Evolutionary conservation across 2,113 vertebrate genomes (phyloP), one percentile per base, ranked within the genome.

Genomic region (Rhizomys pruinosus): DNA sequence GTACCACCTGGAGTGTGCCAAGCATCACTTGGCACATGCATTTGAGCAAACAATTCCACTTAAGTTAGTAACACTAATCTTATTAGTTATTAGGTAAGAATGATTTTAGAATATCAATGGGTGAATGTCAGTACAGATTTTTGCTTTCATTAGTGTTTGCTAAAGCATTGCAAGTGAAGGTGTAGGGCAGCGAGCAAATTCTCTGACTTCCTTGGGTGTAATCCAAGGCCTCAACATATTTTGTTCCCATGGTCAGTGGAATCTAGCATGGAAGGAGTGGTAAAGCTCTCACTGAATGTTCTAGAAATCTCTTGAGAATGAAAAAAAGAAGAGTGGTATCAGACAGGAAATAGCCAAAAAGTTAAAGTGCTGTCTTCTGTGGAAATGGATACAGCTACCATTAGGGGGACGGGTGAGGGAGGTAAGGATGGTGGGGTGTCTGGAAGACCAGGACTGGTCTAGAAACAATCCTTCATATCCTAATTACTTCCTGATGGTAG

Each of bases 401-500:
- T 82, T 59, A 23, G 29, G 17, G 76, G n/a, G 52, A 32, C 47
- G 44, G 13, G n/a, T 55, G 63, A 19, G 12, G 10, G 23, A 20
- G 4, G 0, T 1, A 0, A 23, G 3, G 2, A n/a, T 2, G 22
- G 57, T 22, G 27, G 64, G 64, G 61, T n/a, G 44, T 73, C 29
- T 73, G 25, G 10, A 57, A 44, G 68, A 93, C 5, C 3, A 44
- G 71, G 55, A 42, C 4, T 82, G 52, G 42, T 44, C 88, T 90
- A 81, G 42, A 90, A 90, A 84, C 55, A 73, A 47, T 81, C 85
- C 76, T 93, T 44, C 3, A 25, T 91, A n/a, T 84, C 89, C 66
- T 94, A 89, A 87, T 95, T 93, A 72, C 34, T 25, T 92, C 85
- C 73, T 44, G 79, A 89, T 73, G 88, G 72, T 52, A 52, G 66